Evolutionary conservation across 2,888 invertebrate species (phyloP).

Genomic region (Aphrophora alni): DNA sequence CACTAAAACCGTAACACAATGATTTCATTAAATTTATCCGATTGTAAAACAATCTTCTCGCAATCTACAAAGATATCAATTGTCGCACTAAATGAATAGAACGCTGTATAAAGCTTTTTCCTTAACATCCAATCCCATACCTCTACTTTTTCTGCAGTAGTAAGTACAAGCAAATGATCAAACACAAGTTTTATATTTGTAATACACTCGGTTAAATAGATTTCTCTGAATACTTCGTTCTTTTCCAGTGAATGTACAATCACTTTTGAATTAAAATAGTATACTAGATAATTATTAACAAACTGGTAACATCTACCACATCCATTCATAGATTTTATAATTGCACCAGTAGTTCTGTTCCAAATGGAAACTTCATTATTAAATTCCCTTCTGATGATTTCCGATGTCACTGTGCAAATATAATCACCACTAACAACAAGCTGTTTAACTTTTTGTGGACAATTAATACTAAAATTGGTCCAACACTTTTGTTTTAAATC

Average conservation of each 20-base stretch:
- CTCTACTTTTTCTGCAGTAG: neutral
- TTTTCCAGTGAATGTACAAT: neutral
- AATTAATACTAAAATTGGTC: neutral
- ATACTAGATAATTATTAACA: neutral
- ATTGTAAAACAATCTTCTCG: neutral
- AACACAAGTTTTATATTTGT: neutral
- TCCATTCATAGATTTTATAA: neutral
- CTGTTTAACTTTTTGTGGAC: neutral
- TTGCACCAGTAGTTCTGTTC: neutral
- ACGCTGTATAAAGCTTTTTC: neutral
- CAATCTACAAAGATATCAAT: neutral
- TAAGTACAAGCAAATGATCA: neutral
- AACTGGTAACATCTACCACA: neutral
- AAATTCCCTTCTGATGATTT: neutral
- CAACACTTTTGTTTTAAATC: neutral
- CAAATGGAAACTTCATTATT: neutral
- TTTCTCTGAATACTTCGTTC: neutral
- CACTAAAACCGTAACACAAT: neutral
- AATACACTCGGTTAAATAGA: neutral
- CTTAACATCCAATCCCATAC: neutral
- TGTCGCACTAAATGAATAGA: neutral
- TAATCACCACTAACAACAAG: neutral
- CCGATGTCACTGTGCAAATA: neutral
- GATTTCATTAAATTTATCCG: neutral
- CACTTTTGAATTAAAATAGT: neutral